Conservation (phyloP, 2,797 vertebrate species). For the Cercopithecus petaurista region DNA sequence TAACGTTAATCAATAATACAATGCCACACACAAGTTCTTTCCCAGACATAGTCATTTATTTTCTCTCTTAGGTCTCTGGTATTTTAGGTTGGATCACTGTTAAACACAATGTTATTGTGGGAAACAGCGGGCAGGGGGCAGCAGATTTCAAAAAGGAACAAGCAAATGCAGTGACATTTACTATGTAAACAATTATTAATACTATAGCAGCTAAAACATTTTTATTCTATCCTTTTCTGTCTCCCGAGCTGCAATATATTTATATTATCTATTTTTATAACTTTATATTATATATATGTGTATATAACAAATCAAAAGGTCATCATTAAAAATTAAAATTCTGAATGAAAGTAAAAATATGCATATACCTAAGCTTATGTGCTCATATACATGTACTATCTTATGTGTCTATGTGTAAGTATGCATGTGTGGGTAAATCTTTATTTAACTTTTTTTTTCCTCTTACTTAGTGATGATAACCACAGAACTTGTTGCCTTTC, state of each 20-base stretch:
- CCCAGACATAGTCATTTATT: neutral
- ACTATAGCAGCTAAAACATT: neutral
- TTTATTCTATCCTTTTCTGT: neutral
- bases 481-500: neutral
- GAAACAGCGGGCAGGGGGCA: slow-evolving; percentile 69
- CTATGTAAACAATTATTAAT: neutral
- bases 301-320: neutral
- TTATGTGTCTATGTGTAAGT: neutral
- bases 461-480: neutral
- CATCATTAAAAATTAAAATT: slow-evolving; percentile 33
- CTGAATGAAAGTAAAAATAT: slow-evolving; percentile 1
- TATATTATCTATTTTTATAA: neutral
- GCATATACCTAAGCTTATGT: neutral
- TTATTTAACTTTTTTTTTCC: neutral
- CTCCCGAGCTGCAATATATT: neutral
- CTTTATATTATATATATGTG: neutral
- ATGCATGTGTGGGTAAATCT: neutral
- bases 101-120: slow-evolving; percentile 14
- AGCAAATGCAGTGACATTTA: neutral
- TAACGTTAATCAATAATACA: neutral
- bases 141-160: slow-evolving; percentile 68
- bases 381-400: neutral
- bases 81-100: neutral
- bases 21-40: neutral
- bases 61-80: neutral